Percentiles rank a stretch among this genome's conserved stretches.
These are phyloP conservation scores for Mormyrus iriodes DNA, from an alignment of 2,113 vertebrate species.

Conservation along the genomic window DNA sequence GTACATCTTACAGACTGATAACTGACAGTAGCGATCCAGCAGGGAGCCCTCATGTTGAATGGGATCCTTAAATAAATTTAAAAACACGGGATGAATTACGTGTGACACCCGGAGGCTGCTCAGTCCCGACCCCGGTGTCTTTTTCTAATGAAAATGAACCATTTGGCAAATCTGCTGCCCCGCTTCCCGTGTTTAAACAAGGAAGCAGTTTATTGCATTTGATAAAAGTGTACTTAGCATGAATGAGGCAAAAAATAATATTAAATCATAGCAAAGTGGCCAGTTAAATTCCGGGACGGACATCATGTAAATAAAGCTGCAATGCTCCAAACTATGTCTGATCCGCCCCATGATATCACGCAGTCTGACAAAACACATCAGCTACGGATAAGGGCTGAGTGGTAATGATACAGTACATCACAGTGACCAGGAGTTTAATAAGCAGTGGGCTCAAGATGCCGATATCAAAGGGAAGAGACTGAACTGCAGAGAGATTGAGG, in stretches of 20 bases:
- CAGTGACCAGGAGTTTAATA: not conserved
- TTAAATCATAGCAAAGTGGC: not conserved
- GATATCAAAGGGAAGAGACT: not conserved
- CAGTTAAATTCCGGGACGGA: not conserved
- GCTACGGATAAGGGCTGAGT: not conserved
- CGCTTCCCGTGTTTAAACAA: not conserved
- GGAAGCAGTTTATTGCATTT: not conserved
- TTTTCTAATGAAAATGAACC: not conserved
- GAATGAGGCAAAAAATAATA: too few relatives aligned
- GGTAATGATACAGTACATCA: not conserved
- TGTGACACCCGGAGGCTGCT: not conserved
- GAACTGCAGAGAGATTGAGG: not conserved
- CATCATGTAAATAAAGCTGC: not conserved
- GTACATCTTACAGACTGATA: not conserved
- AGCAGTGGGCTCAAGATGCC: not conserved
- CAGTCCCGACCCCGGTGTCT: not conserved
- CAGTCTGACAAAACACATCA: not conserved
- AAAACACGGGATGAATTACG: not conserved
- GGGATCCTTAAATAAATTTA: not conserved
- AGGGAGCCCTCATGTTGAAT: not conserved
- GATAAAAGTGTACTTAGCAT: not conserved
- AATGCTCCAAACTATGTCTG: not conserved
- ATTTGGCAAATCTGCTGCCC: not conserved
- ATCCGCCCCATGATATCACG: not conserved
- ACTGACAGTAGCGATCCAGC: not conserved